A percentile compares a stretch with the other conserved stretches of the same genome.
phyloP scores from a whole-genome alignment of 2,797 vertebrate species.

The Ceryle rudis region DNA sequence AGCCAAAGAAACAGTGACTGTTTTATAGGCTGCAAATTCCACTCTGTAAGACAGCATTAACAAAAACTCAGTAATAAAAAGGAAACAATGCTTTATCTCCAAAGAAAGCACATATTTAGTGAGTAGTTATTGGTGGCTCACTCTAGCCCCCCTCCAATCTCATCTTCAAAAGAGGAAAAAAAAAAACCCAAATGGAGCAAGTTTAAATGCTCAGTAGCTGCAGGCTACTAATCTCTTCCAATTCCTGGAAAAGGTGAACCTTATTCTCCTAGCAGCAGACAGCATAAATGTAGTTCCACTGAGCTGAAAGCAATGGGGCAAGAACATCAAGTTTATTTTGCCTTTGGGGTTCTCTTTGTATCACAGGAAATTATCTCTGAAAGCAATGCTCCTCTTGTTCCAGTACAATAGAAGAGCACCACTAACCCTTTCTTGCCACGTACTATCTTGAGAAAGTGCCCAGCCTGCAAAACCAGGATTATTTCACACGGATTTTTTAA shows the following conservation, averaged over 20 bases:
- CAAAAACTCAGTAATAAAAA: constrained; percentile 69
- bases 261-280: constrained; percentile 44
- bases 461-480: constrained; percentile 59
- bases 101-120: constrained; percentile 42
- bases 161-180: constrained; percentile 53
- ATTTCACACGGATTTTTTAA: constrained; percentile 24
- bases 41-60: constrained; percentile 55
- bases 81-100: constrained; percentile 34
- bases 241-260: constrained; percentile 69
- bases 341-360: constrained; percentile 53
- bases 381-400: constrained; percentile 19
- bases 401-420: background rate
- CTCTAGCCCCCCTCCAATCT: constrained; percentile 34
- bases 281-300: constrained; percentile 40
- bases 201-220: constrained; percentile 67
- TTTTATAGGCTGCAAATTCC: constrained; percentile 52
- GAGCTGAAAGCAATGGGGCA: constrained; percentile 44
- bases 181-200: constrained; percentile 36
- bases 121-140: constrained; percentile 42
- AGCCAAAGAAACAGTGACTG: constrained; percentile 56
- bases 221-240: constrained; percentile 62
- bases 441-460: constrained; percentile 17
- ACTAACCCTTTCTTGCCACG: background rate
- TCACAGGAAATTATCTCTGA: constrained; percentile 42
- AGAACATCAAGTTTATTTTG: constrained; percentile 55